These are phyloP conservation scores for Hystrix brachyura DNA, from an alignment of 2,113 vertebrate genomes.

Conservation along the genomic window DNA sequence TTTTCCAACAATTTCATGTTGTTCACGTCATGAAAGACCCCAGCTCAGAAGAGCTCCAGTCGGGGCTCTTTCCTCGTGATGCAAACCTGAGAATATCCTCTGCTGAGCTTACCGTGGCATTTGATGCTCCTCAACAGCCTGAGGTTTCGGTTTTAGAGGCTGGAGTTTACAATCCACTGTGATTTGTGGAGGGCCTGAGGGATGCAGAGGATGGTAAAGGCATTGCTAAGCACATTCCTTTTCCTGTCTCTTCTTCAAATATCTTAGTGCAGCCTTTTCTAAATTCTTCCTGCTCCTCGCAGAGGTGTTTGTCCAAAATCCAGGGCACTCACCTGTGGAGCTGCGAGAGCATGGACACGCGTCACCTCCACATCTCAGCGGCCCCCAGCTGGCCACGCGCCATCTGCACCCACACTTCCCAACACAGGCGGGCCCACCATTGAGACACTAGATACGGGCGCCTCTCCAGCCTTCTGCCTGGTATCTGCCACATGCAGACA, in stretches of 20 bases:
- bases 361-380: neutral
- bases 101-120: too few relatives aligned
- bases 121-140: too few relatives aligned
- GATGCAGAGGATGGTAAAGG: accelerated
- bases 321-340: too few relatives aligned
- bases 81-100: neutral
- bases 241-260: neutral
- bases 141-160: accelerated
- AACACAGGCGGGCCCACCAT: neutral
- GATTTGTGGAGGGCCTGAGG: accelerated
- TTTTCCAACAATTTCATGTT: too few relatives aligned
- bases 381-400: accelerated
- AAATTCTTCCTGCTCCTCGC: neutral
- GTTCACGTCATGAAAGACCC: neutral
- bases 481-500: too few relatives aligned
- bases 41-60: neutral
- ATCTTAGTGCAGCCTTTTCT: neutral
- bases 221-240: neutral
- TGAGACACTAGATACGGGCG: neutral
- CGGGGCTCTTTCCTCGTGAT: neutral
- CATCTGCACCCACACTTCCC: accelerated
- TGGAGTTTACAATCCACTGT: neutral
- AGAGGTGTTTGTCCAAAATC: too few relatives aligned
- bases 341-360: neutral
- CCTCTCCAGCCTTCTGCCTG: neutral